phyloP scores from a whole-genome alignment of 2,797 vertebrate genomes.

The Serranus cabrilla region DNA sequence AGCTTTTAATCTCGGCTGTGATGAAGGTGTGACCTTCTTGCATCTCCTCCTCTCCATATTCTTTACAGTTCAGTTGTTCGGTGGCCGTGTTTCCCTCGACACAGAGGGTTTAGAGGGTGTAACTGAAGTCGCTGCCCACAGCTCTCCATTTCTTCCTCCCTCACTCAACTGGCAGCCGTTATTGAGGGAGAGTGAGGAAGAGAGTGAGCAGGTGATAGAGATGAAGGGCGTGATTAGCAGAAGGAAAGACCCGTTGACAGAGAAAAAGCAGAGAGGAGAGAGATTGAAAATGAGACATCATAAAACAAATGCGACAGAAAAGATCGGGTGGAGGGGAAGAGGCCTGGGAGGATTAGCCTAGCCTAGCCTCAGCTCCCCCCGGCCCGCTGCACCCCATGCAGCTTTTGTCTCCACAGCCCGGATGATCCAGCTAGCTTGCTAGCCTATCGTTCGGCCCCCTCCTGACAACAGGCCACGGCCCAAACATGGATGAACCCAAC shows the following conservation, averaged over 20 bases:
- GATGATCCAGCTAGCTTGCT: constrained; percentile 58
- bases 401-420: constrained; percentile 79
- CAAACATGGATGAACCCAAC: constrained; percentile 71
- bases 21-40: constrained; percentile 65
- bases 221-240: constrained; percentile 49
- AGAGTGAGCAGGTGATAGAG: constrained; percentile 50
- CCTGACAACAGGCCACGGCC: constrained; percentile 59
- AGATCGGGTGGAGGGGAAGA: constrained; percentile 40
- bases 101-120: constrained; percentile 70
- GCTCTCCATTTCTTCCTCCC: constrained; percentile 39
- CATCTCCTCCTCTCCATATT: constrained; percentile 59
- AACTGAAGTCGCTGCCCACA: constrained; percentile 50
- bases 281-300: constrained; percentile 43
- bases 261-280: constrained; percentile 18
- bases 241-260: neutral
- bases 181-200: constrained; percentile 34
- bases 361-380: constrained; percentile 53
- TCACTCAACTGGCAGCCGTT: constrained; percentile 33
- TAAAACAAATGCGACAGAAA: neutral
- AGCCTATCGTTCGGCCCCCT: constrained; percentile 43
- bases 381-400: constrained; percentile 66
- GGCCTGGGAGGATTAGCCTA: constrained; percentile 60
- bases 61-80: constrained; percentile 72
- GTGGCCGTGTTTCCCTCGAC: constrained; percentile 59
- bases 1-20: constrained; percentile 57